phyloP scores from a whole-genome alignment of 2,113 vertebrate genomes.

The Malaclemys terrapin region DNA sequence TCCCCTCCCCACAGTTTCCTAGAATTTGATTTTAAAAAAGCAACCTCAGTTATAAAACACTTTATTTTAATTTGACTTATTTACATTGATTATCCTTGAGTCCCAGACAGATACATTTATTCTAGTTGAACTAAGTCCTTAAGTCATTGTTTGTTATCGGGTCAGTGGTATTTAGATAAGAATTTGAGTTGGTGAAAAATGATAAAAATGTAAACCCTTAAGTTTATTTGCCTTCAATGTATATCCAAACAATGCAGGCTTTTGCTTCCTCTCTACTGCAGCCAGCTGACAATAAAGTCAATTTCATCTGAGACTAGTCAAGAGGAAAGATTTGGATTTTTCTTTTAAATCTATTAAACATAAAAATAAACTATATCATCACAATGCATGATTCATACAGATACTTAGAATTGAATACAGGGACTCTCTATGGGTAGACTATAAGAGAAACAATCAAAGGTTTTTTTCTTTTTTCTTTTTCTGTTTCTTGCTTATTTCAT shows the following conservation, averaged over 20 bases:
- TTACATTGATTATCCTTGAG: background rate
- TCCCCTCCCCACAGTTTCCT: no score
- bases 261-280: background rate
- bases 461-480: background rate
- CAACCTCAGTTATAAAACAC: background rate
- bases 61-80: background rate
- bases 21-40: background rate
- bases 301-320: conserved; percentile 27
- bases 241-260: background rate
- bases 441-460: background rate
- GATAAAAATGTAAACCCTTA: background rate
- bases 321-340: conserved; percentile 30
- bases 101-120: background rate
- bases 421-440: background rate
- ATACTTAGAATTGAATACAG: background rate
- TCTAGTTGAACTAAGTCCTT: no score
- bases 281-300: conserved; percentile 30
- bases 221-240: background rate
- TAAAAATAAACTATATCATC: background rate
- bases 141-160: background rate
- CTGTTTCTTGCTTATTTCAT: conserved; percentile 16
- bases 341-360: conserved; percentile 39
- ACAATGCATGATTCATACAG: background rate
- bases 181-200: background rate
- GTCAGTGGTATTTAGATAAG: background rate